Conservation (phyloP, 2,888 invertebrate species). For the Aphodius sticticus region DNA sequence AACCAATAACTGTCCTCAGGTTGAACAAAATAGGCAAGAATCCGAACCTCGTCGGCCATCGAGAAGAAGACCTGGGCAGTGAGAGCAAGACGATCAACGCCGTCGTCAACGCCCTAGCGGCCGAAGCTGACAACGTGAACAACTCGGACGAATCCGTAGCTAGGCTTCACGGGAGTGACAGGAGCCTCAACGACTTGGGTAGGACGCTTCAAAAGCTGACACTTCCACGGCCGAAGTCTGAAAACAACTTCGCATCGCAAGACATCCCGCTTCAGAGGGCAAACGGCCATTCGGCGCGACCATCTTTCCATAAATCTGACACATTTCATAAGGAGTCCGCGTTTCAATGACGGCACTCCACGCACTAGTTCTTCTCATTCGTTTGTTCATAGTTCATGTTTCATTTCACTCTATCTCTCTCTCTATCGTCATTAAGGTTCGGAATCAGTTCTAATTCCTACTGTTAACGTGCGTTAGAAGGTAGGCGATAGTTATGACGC, state of each 20-base stretch:
- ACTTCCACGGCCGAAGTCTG: conserved; percentile 82
- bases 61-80: conserved; percentile 72
- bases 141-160: conserved; percentile 77
- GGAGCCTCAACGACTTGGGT: conserved; percentile 68
- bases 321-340: conserved; percentile 75
- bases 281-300: conserved; percentile 64
- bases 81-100: conserved; percentile 90
- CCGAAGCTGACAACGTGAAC: conserved; percentile 87
- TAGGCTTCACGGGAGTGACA: conserved; percentile 55
- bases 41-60: conserved; percentile 88
- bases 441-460: background rate
- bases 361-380: conserved; percentile 66
- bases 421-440: background rate
- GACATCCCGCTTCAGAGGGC: conserved; percentile 68
- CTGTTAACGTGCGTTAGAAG: no score
- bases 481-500: no score
- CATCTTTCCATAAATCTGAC: conserved; percentile 81
- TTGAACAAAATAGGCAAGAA: conserved; percentile 98
- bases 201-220: conserved; percentile 75
- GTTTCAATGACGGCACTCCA: conserved; percentile 78
- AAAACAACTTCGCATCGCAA: conserved; percentile 78
- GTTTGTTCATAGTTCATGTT: conserved; percentile 30
- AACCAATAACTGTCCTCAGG: conserved; percentile 49
- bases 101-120: conserved; percentile 90
- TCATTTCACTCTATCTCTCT: conserved; percentile 7